Evolutionary conservation across 1,140 invertebrate species (phyloP).

Genomic region (Steinernema khuongi): DNA sequence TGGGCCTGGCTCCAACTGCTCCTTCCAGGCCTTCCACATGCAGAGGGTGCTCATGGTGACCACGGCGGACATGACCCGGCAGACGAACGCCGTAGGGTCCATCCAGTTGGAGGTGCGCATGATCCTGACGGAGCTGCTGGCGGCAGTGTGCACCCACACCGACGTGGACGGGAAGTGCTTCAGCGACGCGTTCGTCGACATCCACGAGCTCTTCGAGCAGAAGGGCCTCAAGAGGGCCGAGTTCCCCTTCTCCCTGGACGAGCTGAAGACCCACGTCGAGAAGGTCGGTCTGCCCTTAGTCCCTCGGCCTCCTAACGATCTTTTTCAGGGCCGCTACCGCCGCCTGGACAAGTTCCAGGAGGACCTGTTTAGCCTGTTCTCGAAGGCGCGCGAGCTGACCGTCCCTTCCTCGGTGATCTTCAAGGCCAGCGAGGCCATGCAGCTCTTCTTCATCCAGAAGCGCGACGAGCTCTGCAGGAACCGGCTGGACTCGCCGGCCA

Average conservation of each 20-base stretch:
- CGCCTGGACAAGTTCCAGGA: slow-evolving; percentile 90
- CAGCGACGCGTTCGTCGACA: slow-evolving; percentile 86
- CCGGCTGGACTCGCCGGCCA: slow-evolving; percentile 76
- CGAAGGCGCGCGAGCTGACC: slow-evolving; percentile 77
- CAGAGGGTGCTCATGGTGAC: background rate
- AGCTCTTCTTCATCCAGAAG: slow-evolving; percentile 77
- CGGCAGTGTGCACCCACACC: slow-evolving; percentile 80
- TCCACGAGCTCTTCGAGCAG: slow-evolving; percentile 79
- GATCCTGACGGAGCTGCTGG: slow-evolving; percentile 82
- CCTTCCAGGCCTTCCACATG: background rate
- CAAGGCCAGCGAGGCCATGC: slow-evolving; percentile 87
- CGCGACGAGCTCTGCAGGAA: slow-evolving; percentile 63
- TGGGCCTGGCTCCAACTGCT: slow-evolving; percentile 21
- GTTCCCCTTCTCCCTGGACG: slow-evolving; percentile 61
- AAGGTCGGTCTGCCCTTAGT: slow-evolving; percentile 26
- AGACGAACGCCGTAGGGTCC: slow-evolving; percentile 62
- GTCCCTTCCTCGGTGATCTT: slow-evolving; percentile 74
- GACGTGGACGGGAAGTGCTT: slow-evolving; percentile 91
- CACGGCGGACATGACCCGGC: slow-evolving; percentile 62
- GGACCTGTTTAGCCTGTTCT: slow-evolving; percentile 87
- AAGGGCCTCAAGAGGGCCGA: slow-evolving; percentile 66
- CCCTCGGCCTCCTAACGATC: background rate
- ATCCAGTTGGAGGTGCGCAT: slow-evolving; percentile 81
- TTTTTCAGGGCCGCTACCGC: slow-evolving; percentile 71
- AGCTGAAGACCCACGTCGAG: slow-evolving; percentile 64